Evolutionary conservation across 2,113 vertebrate genomes (phyloP).

Genomic region (Hystrix cristata): DNA sequence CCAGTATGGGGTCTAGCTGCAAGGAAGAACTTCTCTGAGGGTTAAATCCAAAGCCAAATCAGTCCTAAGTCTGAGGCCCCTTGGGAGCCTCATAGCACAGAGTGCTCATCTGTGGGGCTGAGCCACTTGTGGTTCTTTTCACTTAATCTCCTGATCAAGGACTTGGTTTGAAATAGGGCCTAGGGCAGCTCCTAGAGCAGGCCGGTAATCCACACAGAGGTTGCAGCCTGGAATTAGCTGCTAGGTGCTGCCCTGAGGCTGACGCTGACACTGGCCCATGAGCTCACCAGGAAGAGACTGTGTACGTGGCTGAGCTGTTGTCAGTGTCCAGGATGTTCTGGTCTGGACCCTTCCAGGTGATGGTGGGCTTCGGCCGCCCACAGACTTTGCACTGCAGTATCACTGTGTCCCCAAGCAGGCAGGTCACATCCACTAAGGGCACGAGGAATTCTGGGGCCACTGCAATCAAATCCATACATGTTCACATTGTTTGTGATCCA

Average conservation of each 20-base stretch:
- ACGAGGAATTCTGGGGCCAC: conserved; percentile 98
- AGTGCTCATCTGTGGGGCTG: too few species aligned
- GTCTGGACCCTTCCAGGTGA: conserved; percentile 97
- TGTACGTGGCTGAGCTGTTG: conserved; percentile 89
- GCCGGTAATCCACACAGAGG: neutral
- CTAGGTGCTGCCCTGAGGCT: fast-evolving
- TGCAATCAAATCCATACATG: conserved; percentile 79
- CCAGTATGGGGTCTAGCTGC: neutral
- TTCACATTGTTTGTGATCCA: neutral
- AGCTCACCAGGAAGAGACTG: conserved; percentile 88
- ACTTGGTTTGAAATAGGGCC: neutral
- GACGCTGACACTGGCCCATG: neutral
- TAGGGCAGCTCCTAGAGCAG: neutral
- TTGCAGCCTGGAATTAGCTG: neutral
- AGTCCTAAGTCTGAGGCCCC: neutral
- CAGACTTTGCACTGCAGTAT: conserved; percentile 98
- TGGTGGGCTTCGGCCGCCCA: conserved; percentile 94
- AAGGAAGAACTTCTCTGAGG: neutral
- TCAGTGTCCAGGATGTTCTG: conserved; percentile 95
- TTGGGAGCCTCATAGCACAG: too few species aligned
- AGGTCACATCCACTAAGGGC: conserved; percentile 95
- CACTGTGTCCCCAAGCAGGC: conserved; percentile 96
- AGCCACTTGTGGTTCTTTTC: fast-evolving
- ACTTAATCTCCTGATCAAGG: neutral
- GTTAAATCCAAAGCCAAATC: neutral